Percentiles rank a stretch among this genome's conserved stretches.
These are phyloP conservation scores for Ceriagrion tenellum DNA, from an alignment of 2,888 invertebrate species.

Conservation along the genomic window DNA sequence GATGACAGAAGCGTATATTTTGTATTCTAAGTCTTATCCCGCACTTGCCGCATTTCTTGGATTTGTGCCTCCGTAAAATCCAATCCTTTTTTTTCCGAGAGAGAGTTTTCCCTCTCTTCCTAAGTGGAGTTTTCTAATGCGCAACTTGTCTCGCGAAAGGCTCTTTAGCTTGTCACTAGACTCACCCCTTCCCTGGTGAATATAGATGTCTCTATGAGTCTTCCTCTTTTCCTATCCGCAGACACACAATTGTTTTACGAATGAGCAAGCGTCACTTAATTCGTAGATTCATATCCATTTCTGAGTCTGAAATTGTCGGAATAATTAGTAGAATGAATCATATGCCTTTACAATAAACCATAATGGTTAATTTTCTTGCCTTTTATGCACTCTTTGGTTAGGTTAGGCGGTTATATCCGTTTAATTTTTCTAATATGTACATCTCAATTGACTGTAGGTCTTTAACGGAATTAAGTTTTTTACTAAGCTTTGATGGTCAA, in stretches of 20 bases:
- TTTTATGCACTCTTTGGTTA: too few relatives aligned
- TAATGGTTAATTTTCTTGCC: too few relatives aligned
- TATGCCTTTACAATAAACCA: too few relatives aligned
- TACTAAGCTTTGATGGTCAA: too few relatives aligned
- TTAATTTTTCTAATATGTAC: too few relatives aligned
- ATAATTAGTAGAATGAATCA: too few relatives aligned
- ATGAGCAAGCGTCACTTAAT: too few relatives aligned
- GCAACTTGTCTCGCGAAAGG: not conserved
- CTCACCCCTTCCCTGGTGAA: not conserved
- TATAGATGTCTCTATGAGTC: not conserved
- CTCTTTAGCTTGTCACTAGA: not conserved
- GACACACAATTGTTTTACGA: not conserved
- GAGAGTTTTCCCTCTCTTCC: not conserved
- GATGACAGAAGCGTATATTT: not conserved
- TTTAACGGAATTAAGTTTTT: too few relatives aligned
- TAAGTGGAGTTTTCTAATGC: not conserved
- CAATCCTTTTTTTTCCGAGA: not conserved
- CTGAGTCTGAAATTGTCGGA: too few relatives aligned
- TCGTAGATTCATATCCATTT: too few relatives aligned
- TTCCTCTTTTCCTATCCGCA: not conserved
- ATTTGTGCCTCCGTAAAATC: not conserved
- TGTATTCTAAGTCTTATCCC: not conserved
- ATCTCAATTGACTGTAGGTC: too few relatives aligned
- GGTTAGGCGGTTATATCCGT: too few relatives aligned
- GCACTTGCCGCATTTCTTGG: not conserved